Evolutionary conservation across 2,797 vertebrate species (phyloP), one percentile per base, ranked within the genome.

Genomic region (Myotis planiceps): DNA sequence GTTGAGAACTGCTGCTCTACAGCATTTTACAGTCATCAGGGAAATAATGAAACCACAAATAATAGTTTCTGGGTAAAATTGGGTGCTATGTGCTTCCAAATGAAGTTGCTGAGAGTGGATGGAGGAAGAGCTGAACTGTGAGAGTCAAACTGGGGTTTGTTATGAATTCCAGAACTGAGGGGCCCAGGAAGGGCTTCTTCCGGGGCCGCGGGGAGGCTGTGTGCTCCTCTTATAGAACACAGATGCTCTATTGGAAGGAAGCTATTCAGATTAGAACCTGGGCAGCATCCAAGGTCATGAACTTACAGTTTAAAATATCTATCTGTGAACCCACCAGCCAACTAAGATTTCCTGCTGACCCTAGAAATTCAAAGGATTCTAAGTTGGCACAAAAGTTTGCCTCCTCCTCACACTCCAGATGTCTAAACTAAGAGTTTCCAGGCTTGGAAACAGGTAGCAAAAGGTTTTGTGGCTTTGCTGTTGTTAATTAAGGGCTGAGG

Each of bases 241-340:
- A 97, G 97, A 97, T 94, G 96, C 74, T 94, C 55, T 90, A 49
- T 78, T 96, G 82, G 96, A 96, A 96, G 92, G 80, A 97, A 96
- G 63, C 39, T 10, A 34, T 83, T 93, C 80, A 87, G 92, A 93
- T 97, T 92, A 86, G 93, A 98, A 87, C 75, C 75, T 93, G 94
- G 85, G 74, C 58, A 94, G 85, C 60, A 78, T 93, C 87, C 85
- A 96, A 88, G 78, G 90, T 97, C 94, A 88, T 96, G 96, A 97
- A 97, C 96, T 96, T 92, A 68, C 71, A 95, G 92, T 96, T 97
- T 96, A 96, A 97, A 98, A 96, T 97, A 97, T 97, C 94, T 96
- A 88, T 82, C 83, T 93, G n/a, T 92, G 96, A 97, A 93, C 89
- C 79, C 51, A 97, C 47, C 45, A 90, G 92, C 66, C 72, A 60